A percentile compares a stretch with the other conserved stretches of the same genome.
These are phyloP conservation scores for Pocota personata DNA, from an alignment of 2,888 invertebrate genomes.

Conservation along the genomic window DNA sequence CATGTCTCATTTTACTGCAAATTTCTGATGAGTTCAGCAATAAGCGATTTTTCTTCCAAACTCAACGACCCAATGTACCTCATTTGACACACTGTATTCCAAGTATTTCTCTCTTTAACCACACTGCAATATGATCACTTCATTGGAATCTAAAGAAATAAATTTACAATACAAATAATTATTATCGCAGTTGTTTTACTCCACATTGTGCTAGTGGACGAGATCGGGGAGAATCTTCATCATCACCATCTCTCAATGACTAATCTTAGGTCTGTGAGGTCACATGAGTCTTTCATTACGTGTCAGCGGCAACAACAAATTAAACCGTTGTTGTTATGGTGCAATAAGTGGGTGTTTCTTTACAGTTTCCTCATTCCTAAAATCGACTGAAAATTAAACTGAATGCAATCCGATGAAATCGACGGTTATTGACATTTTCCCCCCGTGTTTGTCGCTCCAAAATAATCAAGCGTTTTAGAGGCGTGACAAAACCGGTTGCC, in stretches of 20 bases:
- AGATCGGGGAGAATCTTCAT: not conserved
- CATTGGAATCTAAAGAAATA: slow-evolving; percentile 27
- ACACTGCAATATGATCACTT: slow-evolving; percentile 10
- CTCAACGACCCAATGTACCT: not conserved
- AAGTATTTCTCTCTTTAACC: not conserved
- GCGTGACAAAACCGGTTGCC: slow-evolving; percentile 66
- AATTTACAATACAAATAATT: slow-evolving; percentile 15
- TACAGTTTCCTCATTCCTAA: slow-evolving; percentile 29
- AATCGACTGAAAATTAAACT: slow-evolving; percentile 12
- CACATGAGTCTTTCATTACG: slow-evolving; percentile 20
- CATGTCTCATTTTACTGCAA: no score
- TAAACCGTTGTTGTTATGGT: not conserved
- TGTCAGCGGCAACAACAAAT: not conserved
- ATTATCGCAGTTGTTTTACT: not conserved
- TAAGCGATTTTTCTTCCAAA: no score
- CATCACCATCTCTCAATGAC: slow-evolving; percentile 41
- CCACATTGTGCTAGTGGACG: not conserved
- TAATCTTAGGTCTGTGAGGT: slow-evolving; percentile 41
- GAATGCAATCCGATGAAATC: slow-evolving; percentile 22
- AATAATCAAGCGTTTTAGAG: slow-evolving; percentile 44
- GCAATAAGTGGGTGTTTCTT: slow-evolving; percentile 26
- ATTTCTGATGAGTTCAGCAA: no score
- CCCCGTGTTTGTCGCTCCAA: not conserved
- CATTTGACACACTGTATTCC: slow-evolving; percentile 30
- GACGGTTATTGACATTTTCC: slow-evolving; percentile 60